These are phyloP conservation scores for Albula goreensis DNA, from an alignment of 2,113 vertebrate genomes.

Conservation along the genomic window DNA sequence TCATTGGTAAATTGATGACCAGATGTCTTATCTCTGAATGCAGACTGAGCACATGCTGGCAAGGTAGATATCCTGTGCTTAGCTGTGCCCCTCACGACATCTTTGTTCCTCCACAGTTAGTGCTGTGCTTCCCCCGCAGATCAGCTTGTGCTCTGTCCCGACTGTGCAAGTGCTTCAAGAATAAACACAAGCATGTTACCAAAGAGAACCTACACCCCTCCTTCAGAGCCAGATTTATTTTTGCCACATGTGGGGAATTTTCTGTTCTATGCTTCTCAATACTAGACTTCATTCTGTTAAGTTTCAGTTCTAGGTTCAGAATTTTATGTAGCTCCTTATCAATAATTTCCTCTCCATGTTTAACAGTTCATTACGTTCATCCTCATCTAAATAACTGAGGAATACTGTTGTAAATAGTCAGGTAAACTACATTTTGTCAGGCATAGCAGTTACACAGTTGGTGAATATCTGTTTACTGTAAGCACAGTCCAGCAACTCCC, in stretches of 20 bases:
- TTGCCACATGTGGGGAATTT: not conserved
- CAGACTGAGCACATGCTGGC: not conserved
- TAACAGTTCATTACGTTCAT: no score
- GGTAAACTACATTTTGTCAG: no score
- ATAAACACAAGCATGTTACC: not conserved
- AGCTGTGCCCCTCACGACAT: not conserved
- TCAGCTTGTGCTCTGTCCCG: no score
- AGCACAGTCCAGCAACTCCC: no score
- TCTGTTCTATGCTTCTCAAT: not conserved
- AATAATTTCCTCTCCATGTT: no score
- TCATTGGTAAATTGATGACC: not conserved
- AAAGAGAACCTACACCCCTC: no score
- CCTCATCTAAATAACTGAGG: no score
- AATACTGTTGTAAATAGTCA: no score
- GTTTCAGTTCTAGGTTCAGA: no score
- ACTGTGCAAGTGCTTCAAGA: no score
- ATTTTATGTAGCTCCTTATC: not conserved
- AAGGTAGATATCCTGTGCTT: not conserved
- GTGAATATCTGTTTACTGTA: no score
- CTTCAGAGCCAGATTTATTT: not conserved
- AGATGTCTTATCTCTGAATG: not conserved
- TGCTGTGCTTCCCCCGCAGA: not conserved
- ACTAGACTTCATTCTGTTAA: not conserved
- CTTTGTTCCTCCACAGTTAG: not conserved
- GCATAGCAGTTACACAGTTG: no score